Base-by-base conservation (phyloP, 2,888 invertebrate genomes). In the Caenorhabditis sp. region DNA sequence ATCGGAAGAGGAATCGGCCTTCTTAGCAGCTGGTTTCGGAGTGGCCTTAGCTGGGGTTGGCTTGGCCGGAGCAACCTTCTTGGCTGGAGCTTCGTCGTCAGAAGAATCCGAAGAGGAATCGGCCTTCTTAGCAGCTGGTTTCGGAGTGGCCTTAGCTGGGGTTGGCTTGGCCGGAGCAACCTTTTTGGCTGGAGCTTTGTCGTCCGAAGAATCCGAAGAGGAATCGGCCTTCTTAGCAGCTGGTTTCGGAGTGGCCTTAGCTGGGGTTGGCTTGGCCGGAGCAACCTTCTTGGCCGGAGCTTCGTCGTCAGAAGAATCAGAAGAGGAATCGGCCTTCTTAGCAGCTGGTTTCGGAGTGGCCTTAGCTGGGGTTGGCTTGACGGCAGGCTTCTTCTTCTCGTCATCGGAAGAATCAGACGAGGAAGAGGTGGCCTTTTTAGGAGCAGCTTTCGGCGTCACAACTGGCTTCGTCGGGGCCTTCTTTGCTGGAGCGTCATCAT, bases 161-260 rank as follows among this genome's bases (percentile, higher is more conserved):
- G 72, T 27, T n/a, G 58, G 52, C 41, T 74, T 79, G 15, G 62
- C 55, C n/a, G n/a, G n/a, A 35, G 41, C 50, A 9, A 63, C 48
- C 24, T 73, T 73, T 24, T 59, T 74, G n/a, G n/a, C n/a, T n/a
- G n/a, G n/a, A n/a, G n/a, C n/a, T 37, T 30, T 53, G 17, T 39
- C 68, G 20, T 80, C 78, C 8, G 78, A 76, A 2, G 74, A 72
- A 41, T 78, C 68, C 13, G 56, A 56, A 2, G 77, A 78, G 8
- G 77, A 61, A 17, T 68, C 77, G 11, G 78, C 71, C 63, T 80
- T 78, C 62, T 82, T 82, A 8, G 70, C 41, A 8, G 66, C 65
- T 6, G 76, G 48, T 1, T 43, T 46, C 55, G 65, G 53, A 24
- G 63, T 52, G 26, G 78, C 71, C 63, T 80, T 78, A 59, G 80